These are phyloP conservation scores for Semicossyphus pulcher DNA, from an alignment of 2,113 vertebrate species.

Conservation along the genomic window DNA sequence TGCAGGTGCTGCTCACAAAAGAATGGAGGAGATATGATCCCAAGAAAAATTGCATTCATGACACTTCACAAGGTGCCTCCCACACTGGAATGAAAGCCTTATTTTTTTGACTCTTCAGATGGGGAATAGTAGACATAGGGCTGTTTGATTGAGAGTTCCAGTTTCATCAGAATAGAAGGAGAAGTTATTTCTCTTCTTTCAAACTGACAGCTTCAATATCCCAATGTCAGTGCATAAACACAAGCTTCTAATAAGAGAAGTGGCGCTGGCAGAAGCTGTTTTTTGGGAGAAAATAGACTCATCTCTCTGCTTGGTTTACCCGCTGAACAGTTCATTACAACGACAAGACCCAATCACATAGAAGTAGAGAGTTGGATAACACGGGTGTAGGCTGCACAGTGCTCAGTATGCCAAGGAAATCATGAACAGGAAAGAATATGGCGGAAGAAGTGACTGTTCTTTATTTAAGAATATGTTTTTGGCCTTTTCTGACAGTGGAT, in stretches of 20 bases:
- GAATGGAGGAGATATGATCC: slow-evolving; percentile 7
- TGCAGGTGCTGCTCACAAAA: slow-evolving; percentile 22
- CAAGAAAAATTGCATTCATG: slow-evolving; percentile 21
- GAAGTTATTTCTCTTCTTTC: not conserved
- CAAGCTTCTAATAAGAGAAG: slow-evolving; percentile 3
- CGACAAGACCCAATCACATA: not conserved
- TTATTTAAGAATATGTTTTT: too few species aligned
- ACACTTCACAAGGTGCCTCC: slow-evolving; percentile 15
- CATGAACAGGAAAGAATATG: not conserved
- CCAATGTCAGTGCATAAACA: slow-evolving; percentile 5
- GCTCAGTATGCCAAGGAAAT: not conserved
- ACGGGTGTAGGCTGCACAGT: not conserved
- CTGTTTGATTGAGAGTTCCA: not conserved
- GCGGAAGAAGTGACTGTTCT: too few species aligned
- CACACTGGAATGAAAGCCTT: slow-evolving; percentile 3
- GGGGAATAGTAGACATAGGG: not conserved
- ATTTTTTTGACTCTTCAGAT: not conserved
- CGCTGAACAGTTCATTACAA: slow-evolving; percentile 4
- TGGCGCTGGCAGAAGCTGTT: not conserved
- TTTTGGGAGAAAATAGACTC: not conserved
- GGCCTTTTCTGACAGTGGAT: too few species aligned
- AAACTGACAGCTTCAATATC: slow-evolving; percentile 6
- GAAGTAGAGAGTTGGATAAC: not conserved
- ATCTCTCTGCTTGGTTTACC: not conserved
- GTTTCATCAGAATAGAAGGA: slow-evolving; percentile 3